A percentile compares a stretch with the other conserved stretches of the same genome.
These are phyloP conservation scores for Thera britannica DNA, from an alignment of 2,888 invertebrate genomes.

Conservation along the genomic window DNA sequence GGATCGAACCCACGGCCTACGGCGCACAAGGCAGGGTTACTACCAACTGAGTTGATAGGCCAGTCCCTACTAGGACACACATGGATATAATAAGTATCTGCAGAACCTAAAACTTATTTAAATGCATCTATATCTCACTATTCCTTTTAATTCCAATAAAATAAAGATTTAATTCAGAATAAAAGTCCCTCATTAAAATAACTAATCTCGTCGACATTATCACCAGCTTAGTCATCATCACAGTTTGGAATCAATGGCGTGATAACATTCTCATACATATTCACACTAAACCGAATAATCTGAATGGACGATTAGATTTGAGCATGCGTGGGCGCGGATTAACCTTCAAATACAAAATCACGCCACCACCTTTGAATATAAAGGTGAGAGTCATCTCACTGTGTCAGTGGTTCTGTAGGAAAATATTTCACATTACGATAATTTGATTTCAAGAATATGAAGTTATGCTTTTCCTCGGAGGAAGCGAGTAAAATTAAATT, in stretches of 20 bases:
- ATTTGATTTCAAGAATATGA: too few relatives aligned
- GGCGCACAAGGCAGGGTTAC: too few relatives aligned
- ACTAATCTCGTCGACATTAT: slow-evolving; percentile 22
- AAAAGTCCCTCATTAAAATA: slow-evolving; percentile 15
- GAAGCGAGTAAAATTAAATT: too few relatives aligned
- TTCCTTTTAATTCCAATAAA: slow-evolving; percentile 10
- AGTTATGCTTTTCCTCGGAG: too few relatives aligned
- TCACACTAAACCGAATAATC: slow-evolving; percentile 59
- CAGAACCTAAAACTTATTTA: background rate
- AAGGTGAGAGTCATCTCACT: slow-evolving; percentile 10
- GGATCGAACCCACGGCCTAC: too few relatives aligned
- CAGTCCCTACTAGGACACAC: too few relatives aligned
- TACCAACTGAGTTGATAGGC: too few relatives aligned
- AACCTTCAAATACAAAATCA: slow-evolving; percentile 57
- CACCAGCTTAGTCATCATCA: slow-evolving; percentile 37
- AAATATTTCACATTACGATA: background rate
- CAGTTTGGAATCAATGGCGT: slow-evolving; percentile 71
- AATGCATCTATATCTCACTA: slow-evolving; percentile 3
- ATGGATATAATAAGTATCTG: too few relatives aligned
- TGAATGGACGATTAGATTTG: slow-evolving; percentile 77
- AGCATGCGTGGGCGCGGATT: slow-evolving; percentile 72
- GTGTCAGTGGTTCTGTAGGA: slow-evolving; percentile 25
- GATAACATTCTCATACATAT: slow-evolving; percentile 76
- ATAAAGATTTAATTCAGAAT: slow-evolving; percentile 13
- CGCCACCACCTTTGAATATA: slow-evolving; percentile 55